Base-by-base conservation (phyloP, 2,797 vertebrate species). In the Podargus strigoides region DNA sequence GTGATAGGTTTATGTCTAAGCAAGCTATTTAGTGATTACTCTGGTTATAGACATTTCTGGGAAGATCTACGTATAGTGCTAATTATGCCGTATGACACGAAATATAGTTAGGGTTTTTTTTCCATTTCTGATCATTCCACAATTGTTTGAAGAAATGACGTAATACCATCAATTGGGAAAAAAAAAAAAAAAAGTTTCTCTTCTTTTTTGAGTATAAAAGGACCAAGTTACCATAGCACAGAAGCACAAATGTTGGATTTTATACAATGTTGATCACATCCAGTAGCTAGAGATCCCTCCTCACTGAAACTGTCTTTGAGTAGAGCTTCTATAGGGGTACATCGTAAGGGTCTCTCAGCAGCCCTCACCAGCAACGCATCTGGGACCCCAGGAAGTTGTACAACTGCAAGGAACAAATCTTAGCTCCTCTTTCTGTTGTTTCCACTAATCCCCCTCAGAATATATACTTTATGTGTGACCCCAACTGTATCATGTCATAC, bases 211-310 rank as follows among this genome's bases (percentile, higher is more conserved):
- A 64, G 10, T 39, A 17, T 49, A 79, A 84, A 76, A 90, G 91
- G 95, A 95, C 94, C 96, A 94, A 87, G 73, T 70, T 88, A 64
- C 44, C 52, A 27, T 74, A 78, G 69, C 73, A 63, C 39, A 92
- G 73, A 96, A 95, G 94, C 94, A 97, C 94, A 96, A 95, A n/a
- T 27, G 10, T 36, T 59, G 63, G 63, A 81, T 91, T 93, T 94
- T 93, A 86, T 93, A 59, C 77, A 87, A 67, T 53, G 49, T 6
- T 68, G 79, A 20, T 76, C 77, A 64, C 66, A 74, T 36, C 59
- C 2, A 20, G 91, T 91, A 94, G 95, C 94, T 93, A 93, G 21
- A 9, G 4, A 67, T 86, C 55, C 26, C 41, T 68, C 13, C 34
- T 76, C 69, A 22, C 30, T 13, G 20, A 82, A 8, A 26, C 37